Evolutionary conservation across 2,113 vertebrate genomes (phyloP), one percentile per base, ranked within the genome.

Genomic region (Hypomesus transpacificus): DNA sequence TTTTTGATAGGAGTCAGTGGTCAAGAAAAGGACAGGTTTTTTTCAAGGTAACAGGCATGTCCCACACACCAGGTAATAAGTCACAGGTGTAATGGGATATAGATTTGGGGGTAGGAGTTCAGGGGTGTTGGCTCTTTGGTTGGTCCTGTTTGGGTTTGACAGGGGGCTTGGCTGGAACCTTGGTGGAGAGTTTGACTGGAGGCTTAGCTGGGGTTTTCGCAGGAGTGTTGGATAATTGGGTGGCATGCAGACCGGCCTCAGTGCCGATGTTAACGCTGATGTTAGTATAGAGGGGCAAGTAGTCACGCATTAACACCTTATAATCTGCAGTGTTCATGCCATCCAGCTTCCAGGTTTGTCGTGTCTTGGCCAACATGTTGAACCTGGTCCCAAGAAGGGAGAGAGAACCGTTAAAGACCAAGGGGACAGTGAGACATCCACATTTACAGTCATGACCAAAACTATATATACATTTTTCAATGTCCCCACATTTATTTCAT

Each of bases 251-350:
- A 14, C 89, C 86, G 0, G 70, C 71, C 58, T 91, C 85, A 0
- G 86, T 88, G 75, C 88, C 91, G 3, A 94, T 88, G 85, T 93
- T 82, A 59, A 94, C 89, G 0, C 93, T 94, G 86, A 95, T 91
- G 84, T 92, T 95, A 72, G 93, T 92, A 80, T 93, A 94, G 73
- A 95, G 93, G 0, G 88, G 88, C n/a, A 81, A 66, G 79, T 87
- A 84, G 8, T 92, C 69, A 69, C 89, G 88, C 1, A 90, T 90
- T 3, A 94, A 3, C 4, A 93, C 66, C 63, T 87, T 71, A 9
- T 93, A 95, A 14, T 90, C 87, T 7, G 77, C 78, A 0, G 87
- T 90, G 85, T 93, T 94, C 88, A 92, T 89, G 2, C 93, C 93
- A 0, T 94, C 90, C 16, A 58, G 18, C 69, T 69, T 88, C 93